Evolutionary conservation across 2,888 invertebrate species (phyloP), one percentile per base, ranked within the genome.

Genomic region (Epinotia nisella): DNA sequence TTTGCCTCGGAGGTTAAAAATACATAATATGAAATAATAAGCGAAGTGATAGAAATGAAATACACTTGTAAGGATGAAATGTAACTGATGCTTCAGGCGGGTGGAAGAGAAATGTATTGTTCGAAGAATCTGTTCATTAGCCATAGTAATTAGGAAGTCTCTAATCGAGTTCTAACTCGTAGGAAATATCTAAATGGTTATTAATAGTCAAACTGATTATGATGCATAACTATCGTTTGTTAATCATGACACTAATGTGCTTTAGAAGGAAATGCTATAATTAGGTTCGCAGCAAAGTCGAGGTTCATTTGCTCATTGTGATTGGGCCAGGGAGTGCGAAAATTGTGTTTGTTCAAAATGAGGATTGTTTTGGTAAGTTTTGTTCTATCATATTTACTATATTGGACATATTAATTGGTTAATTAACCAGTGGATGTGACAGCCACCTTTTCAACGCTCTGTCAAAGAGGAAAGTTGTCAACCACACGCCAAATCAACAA

Each of bases 131-230:
- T n/a, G 21, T 24, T 24, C 21, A 24, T 24, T 24, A 2, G 21
- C 21, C 21, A 24, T 10, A 21, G 2, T 29, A 59, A 41, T 19
- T 39, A 41, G 4, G 35, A 2, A 2, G 21, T 24, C 21, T 13
- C 21, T 15, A 64, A 64, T 58, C 41, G 21, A 58, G 58, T 58
- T 39, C 21, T 3, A 68, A 24, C 17, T 24, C 15, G n/a, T 15
- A 56, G 53, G 55, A 56, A 72, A 61, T 49, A 56, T 39, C 72
- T 64, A 68, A 68, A 73, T 41, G 68, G 59, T 24, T 58, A 41
- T 58, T 73, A 73, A 73, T 73, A 19, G 72, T 9, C 39, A n/a
- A 51, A 58, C 39, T 68, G 58, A 58, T 73, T 64, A 73, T 68
- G 68, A 73, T 62, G 64, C 72, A 67, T 29, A 21, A 61, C 60